Base-by-base conservation (phyloP, 2,888 invertebrate species). In the Sphinx pinastri region DNA sequence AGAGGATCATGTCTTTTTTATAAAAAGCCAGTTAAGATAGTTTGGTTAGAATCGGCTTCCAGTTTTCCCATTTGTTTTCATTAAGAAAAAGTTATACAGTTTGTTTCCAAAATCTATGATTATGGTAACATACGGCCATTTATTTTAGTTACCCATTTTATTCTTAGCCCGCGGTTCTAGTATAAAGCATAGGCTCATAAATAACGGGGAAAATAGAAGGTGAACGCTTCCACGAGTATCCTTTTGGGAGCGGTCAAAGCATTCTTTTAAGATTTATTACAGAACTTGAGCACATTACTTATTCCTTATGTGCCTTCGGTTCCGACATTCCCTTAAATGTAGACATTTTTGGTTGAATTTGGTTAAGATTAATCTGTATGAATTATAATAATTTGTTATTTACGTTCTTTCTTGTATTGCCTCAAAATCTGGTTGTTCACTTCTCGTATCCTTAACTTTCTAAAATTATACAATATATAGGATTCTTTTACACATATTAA, bases 261-360 rank as follows among this genome's bases (percentile, higher is more conserved):
- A 93, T 94, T 94, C 92, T 94, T 94, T 92, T 91, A 90, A 93
- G 93, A 94, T 94, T 94, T 93, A 94, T 94, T 92, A 89, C 89
- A 85, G 87, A 93, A 93, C 88, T 93, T 93, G 90, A 88, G 86
- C 88, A 89, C 92, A 93, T 93, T 92, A 92, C 91, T 93, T 93
- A 93, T 93, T 92, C 91, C 92, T 89, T 91, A 91, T 92, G 90
- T 90, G 89, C 89, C 86, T 88, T 85, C 82, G 81, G 86, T 86
- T 85, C 84, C 84, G 84, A 91, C 90, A 87, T 83, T 86, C 83
- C 82, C 81, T 79, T 84, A 82, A 82, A 87, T 84, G 81, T 85
- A 81, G 81, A 84, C 79, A 82, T 84, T 85, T 84, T 87, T 87
- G 49, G 52, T 69, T 63, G 19, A n/a, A 69, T 49, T 63, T 63